These are phyloP conservation scores for Albula goreensis DNA, from an alignment of 2,113 vertebrate genomes.

Conservation along the genomic window DNA sequence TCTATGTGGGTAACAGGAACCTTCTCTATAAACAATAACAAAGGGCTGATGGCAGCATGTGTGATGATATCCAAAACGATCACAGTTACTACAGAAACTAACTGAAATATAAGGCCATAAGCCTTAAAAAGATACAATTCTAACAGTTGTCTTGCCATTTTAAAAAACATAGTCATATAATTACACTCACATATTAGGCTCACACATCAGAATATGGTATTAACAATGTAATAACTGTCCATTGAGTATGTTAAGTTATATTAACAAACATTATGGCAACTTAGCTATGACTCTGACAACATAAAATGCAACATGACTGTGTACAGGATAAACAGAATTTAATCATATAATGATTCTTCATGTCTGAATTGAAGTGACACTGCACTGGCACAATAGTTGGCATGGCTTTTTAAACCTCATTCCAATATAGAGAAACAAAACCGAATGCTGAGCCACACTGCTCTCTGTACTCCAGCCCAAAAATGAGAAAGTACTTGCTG, in stretches of 20 bases:
- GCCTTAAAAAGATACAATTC: neutral
- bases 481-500: constrained; percentile 12
- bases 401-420: neutral
- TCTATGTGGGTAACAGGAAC: neutral
- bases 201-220: neutral
- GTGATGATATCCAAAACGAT: neutral
- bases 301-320: too few species aligned
- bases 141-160: neutral
- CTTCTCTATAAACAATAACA: neutral
- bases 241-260: neutral
- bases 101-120: neutral
- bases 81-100: neutral
- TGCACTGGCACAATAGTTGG: too few species aligned
- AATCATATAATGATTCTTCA: too few species aligned
- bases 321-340: too few species aligned
- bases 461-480: neutral
- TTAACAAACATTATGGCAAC: neutral
- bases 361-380: neutral
- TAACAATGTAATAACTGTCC: neutral
- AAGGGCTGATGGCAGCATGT: neutral
- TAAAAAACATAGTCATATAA: too few species aligned
- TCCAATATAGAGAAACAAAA: neutral
- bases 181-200: too few species aligned
- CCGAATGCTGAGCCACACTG: neutral
- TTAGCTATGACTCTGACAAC: too few species aligned